Conservation (phyloP, 2,113 vertebrate genomes). For the Coturnix japonica region DNA sequence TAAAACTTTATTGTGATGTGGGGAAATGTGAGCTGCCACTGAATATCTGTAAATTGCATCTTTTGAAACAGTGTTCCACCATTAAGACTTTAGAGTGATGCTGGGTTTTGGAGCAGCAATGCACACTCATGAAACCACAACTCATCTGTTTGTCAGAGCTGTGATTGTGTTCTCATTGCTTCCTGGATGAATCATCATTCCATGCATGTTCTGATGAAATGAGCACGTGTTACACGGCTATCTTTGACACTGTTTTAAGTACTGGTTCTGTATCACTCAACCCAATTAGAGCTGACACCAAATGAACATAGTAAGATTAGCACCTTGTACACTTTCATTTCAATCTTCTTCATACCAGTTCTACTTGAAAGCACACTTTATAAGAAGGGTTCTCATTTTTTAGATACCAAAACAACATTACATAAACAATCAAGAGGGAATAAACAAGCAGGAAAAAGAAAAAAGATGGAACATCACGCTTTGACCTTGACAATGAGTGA, state of each 20-base stretch:
- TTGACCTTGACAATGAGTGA: background rate
- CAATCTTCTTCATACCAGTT: background rate
- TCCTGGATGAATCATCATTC: background rate
- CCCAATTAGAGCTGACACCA: background rate
- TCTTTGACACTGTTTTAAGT: background rate
- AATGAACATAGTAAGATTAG: background rate
- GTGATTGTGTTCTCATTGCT: background rate
- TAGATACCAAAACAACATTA: background rate
- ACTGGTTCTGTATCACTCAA: background rate
- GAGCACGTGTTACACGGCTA: background rate
- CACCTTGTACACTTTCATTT: background rate
- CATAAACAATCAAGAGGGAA: background rate
- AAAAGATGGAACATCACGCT: background rate
- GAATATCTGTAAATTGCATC: background rate
- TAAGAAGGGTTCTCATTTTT: background rate
- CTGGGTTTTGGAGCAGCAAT: background rate
- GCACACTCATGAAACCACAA: background rate
- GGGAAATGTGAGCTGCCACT: background rate
- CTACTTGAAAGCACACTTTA: background rate
- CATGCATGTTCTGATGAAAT: background rate
- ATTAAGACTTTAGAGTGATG: background rate
- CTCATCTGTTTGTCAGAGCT: background rate
- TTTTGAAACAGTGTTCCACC: background rate
- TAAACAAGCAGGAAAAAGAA: background rate
- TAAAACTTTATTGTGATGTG: background rate